A percentile compares a stretch with the other conserved stretches of the same genome.
Evolutionary conservation across 2,113 vertebrate species (phyloP).

Genomic region (Coturnix japonica): DNA sequence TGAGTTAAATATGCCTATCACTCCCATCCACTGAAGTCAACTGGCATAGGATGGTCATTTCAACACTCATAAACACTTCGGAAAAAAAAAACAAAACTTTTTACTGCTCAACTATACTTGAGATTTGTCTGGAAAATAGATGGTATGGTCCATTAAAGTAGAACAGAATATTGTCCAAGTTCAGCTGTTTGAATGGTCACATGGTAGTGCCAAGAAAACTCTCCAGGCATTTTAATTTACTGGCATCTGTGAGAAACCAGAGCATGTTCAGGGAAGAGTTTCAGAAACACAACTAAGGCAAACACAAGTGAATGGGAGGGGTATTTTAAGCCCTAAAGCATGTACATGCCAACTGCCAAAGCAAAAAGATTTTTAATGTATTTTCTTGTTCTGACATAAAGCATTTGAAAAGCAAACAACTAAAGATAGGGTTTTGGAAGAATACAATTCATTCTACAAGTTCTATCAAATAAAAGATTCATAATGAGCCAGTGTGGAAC

Average conservation of each 20-base stretch:
- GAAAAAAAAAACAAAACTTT: too few relatives aligned
- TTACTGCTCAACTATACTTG: neutral
- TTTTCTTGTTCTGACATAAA: neutral
- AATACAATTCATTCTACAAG: neutral
- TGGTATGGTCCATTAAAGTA: neutral
- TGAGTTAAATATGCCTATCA: neutral
- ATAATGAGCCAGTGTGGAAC: neutral
- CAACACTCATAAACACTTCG: neutral
- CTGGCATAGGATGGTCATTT: neutral
- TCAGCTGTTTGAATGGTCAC: neutral
- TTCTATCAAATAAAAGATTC: neutral
- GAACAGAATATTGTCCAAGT: neutral
- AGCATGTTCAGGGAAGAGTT: neutral
- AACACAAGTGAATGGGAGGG: neutral
- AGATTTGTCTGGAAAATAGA: neutral
- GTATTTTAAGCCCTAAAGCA: neutral
- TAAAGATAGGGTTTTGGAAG: neutral
- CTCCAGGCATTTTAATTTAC: neutral
- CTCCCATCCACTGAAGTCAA: neutral
- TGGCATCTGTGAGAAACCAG: neutral
- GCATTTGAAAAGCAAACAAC: neutral
- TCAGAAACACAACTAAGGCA: neutral
- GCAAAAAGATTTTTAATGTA: neutral
- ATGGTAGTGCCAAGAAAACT: neutral
- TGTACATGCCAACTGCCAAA: neutral